Evolutionary conservation across 2,888 invertebrate genomes (phyloP), one percentile per base, ranked within the genome.

Genomic region (Scaptomyza reducta): DNA sequence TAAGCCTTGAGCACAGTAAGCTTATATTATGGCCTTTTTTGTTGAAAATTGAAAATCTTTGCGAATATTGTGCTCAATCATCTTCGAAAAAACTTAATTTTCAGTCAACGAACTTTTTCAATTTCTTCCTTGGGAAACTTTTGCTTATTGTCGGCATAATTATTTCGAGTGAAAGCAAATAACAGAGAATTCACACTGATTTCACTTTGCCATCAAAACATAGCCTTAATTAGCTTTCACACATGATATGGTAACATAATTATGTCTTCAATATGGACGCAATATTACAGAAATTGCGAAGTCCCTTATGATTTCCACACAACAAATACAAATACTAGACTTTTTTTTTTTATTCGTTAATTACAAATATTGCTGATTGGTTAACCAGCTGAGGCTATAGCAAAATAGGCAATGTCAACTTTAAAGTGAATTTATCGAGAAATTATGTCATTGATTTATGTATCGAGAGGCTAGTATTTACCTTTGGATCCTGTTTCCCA

Each of bases 161-260:
- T 33, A 33, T 18, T 18, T 33, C 7, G n/a, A 22, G 13, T 35
- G 7, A 11, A 5, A 29, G 1, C 3, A 11, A 44, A 53, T 35
- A 18, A 25, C 13, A 16, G 1, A 2, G 5, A 31, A 41, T 29
- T 45, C 9, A 42, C 4, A 7, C 16, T 18, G 1, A 42, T 16
- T 47, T 47, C 10, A 40, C 7, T 6, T 3, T 16, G 47, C 6
- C 14, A 40, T 18, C 38, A 10, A 14, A 35, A 35, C 22, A 3
- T 7, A 18, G 14, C 14, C 9, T 11, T 14, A 47, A 45, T 70
- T 68, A 70, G 63, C 60, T 71, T 81, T 77, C 58, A 71, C 81
- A 75, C 75, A 65, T 77, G 65, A 80, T 29, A 63, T 62, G 70
- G 45, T 78, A 81, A 73, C 61, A 73, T 70, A 81, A 82, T 87